Evolutionary conservation across 2,888 invertebrate genomes (phyloP).

Genomic region (Hyppa rectilinea): DNA sequence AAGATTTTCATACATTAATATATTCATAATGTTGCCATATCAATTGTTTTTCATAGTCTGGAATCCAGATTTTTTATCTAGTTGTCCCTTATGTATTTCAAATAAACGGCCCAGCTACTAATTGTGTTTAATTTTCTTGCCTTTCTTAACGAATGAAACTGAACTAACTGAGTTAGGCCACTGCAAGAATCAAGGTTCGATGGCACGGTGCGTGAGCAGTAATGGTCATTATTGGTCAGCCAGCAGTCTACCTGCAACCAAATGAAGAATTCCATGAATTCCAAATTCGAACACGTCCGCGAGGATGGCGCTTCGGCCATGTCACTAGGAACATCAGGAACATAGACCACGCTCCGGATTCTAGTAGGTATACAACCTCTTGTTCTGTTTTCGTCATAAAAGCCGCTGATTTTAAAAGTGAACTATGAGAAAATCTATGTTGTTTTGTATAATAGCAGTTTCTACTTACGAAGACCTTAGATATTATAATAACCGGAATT

Average conservation of each 20-base stretch:
- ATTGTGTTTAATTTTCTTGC: slow-evolving; percentile 69
- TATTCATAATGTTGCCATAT: slow-evolving; percentile 87
- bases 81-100: slow-evolving; percentile 86
- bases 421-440: not conserved
- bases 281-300: not conserved
- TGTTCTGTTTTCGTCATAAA: not conserved
- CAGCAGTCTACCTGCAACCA: not conserved
- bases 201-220: not conserved
- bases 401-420: no score
- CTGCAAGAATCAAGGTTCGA: not conserved
- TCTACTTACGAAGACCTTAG: no score
- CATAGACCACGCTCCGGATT: not conserved
- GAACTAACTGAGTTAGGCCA: not conserved
- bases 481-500: no score
- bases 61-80: slow-evolving; percentile 87
- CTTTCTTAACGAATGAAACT: not conserved
- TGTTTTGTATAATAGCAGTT: not conserved
- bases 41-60: slow-evolving; percentile 88
- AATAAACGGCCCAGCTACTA: slow-evolving; percentile 87
- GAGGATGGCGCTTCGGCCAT: not conserved
- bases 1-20: slow-evolving; percentile 78
- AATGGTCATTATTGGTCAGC: not conserved
- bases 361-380: not conserved
- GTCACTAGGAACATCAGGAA: not conserved
- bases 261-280: no score